phyloP scores from a whole-genome alignment of 2,113 vertebrate genomes.

The Triplophysa siluroides region DNA sequence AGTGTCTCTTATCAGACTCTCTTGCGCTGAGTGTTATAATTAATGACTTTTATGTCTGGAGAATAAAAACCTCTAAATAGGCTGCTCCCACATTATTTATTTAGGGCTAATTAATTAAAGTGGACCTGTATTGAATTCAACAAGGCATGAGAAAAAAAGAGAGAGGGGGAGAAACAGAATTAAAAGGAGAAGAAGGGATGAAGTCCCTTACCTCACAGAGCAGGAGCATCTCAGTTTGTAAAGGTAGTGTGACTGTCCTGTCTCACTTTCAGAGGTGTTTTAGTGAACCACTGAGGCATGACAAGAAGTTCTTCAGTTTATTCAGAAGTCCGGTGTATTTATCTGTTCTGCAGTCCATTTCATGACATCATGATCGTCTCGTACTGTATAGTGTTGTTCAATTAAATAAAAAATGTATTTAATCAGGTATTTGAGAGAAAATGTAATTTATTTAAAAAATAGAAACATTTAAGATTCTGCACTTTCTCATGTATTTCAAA shows the following conservation, averaged over 20 bases:
- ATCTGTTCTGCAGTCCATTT: not conserved
- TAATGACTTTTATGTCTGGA: conserved; percentile 74
- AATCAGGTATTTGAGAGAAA: too few relatives aligned
- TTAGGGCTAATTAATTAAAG: conserved; percentile 77
- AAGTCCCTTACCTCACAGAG: conserved; percentile 41
- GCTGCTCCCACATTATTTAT: conserved; percentile 75
- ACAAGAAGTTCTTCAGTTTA: not conserved
- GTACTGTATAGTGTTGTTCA: too few relatives aligned
- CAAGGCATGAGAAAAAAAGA: conserved; percentile 42
- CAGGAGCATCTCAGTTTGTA: conserved; percentile 42
- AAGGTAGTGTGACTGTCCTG: conserved; percentile 38
- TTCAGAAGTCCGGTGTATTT: not conserved
- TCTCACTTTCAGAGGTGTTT: conserved; percentile 29
- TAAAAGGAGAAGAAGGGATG: conserved; percentile 23
- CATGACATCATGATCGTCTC: too few relatives aligned
- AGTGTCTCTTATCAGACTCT: conserved; percentile 61
- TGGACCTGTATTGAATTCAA: conserved; percentile 74
- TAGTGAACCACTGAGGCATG: conserved; percentile 11
- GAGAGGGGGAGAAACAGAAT: conserved; percentile 10
- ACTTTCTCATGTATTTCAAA: too few relatives aligned
- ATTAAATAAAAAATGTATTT: too few relatives aligned
- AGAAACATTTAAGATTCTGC: too few relatives aligned
- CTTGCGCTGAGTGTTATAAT: conserved; percentile 69
- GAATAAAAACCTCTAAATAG: conserved; percentile 75
- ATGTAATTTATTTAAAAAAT: too few relatives aligned